Percentiles rank a stretch among this genome's conserved stretches.
phyloP scores from a whole-genome alignment of 2,113 vertebrate genomes.

The Grantiella picta region DNA sequence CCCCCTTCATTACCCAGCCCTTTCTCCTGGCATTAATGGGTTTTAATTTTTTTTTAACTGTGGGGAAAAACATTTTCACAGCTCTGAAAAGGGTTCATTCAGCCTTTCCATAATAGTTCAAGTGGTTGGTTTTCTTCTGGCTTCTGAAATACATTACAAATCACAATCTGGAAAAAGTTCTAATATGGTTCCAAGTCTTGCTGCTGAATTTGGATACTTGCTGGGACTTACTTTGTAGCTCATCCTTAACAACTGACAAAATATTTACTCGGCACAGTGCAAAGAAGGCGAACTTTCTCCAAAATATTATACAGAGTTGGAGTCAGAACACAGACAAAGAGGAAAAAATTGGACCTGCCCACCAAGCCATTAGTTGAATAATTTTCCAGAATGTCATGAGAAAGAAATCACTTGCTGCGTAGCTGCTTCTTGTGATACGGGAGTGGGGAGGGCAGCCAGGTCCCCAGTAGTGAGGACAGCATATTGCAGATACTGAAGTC shows the following conservation, averaged over 20 bases:
- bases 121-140: conserved; percentile 77
- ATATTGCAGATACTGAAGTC: background rate
- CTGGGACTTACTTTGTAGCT: conserved; percentile 75
- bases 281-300: conserved; percentile 78
- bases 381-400: conserved; percentile 78
- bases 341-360: conserved; percentile 73
- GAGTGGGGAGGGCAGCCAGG: background rate
- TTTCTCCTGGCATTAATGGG: conserved; percentile 35
- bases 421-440: background rate
- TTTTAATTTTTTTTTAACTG: background rate
- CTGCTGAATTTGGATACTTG: conserved; percentile 80
- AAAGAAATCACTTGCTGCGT: conserved; percentile 19
- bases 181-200: conserved; percentile 69
- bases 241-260: conserved; percentile 90
- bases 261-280: conserved; percentile 84
- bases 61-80: conserved; percentile 51
- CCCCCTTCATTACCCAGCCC: background rate
- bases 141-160: conserved; percentile 74
- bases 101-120: conserved; percentile 68
- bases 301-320: conserved; percentile 80
- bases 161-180: conserved; percentile 79
- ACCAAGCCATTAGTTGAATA: conserved; percentile 66
- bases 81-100: conserved; percentile 73
- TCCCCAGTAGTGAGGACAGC: background rate
- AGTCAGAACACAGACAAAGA: conserved; percentile 82